Conservation (phyloP, 2,113 vertebrate genomes). For the Spea multiplicata region DNA sequence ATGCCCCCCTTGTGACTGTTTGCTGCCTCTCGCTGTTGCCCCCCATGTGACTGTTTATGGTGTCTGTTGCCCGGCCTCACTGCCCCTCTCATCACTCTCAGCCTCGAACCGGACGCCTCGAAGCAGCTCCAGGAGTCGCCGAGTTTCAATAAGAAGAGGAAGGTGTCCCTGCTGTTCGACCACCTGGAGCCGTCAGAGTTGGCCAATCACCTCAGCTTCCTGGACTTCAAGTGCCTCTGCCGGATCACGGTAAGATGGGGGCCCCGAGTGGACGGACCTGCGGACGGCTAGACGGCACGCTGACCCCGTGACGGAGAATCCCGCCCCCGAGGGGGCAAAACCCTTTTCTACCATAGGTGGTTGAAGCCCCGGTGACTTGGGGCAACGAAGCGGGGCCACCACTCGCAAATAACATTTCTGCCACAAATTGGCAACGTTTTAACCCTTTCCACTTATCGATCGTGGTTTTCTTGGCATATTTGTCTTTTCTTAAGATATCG, state of each 20-base stretch:
- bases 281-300: no score
- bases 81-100: neutral
- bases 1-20: neutral
- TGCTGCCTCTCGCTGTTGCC: neutral
- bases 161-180: slow-evolving; percentile 89
- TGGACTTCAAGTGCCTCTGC: slow-evolving; percentile 88
- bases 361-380: no score
- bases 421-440: no score
- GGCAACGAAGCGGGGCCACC: no score
- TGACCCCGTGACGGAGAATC: no score
- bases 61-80: neutral
- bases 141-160: slow-evolving; percentile 81
- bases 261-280: no score
- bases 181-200: slow-evolving; percentile 84
- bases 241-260: slow-evolving; percentile 69
- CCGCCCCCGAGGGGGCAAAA: no score
- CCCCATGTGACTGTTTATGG: neutral
- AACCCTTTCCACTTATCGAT: no score
- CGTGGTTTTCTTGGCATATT: no score
- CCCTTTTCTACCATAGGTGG: no score
- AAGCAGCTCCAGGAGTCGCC: slow-evolving; percentile 65
- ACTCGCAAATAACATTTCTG: no score
- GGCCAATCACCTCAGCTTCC: slow-evolving; percentile 83
- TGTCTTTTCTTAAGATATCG: no score
- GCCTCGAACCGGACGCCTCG: slow-evolving; percentile 22